phyloP scores from a whole-genome alignment of 2,113 vertebrate species.

The Aplodontia rufa region DNA sequence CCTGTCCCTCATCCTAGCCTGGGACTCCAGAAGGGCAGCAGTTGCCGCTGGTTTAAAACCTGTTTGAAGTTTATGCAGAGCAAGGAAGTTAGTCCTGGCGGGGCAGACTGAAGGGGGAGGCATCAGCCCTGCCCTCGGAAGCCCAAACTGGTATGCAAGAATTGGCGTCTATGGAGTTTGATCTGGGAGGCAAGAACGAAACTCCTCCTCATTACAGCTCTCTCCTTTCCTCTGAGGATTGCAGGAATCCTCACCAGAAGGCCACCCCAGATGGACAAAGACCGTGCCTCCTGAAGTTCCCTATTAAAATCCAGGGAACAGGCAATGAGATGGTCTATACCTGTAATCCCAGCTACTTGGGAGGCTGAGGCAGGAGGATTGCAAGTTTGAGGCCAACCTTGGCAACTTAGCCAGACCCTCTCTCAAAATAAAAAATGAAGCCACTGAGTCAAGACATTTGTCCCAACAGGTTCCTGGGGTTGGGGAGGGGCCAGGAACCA shows the following conservation, averaged over 20 bases:
- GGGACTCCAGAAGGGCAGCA: not conserved
- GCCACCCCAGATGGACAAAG: not conserved
- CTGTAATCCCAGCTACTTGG: not conserved
- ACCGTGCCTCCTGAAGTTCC: not conserved
- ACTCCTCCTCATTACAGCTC: not conserved
- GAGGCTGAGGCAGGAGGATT: not conserved
- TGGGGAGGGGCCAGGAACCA: slow-evolving; percentile 9
- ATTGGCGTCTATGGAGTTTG: not conserved
- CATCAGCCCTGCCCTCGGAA: not conserved
- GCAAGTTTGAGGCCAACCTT: not conserved
- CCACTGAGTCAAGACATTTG: slow-evolving; percentile 74
- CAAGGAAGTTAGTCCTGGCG: not conserved
- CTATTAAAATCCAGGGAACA: not conserved
- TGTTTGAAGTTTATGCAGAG: not conserved
- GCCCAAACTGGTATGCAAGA: not conserved
- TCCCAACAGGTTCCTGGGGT: slow-evolving; percentile 64
- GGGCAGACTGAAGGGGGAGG: not conserved
- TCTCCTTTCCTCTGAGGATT: not conserved
- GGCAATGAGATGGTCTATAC: not conserved
- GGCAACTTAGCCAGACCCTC: not conserved
- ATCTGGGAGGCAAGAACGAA: not conserved
- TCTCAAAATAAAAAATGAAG: not conserved
- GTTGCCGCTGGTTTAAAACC: not conserved
- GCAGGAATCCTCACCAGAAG: not conserved
- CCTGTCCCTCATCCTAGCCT: not conserved